phyloP scores from a whole-genome alignment of 2,113 vertebrate genomes.

The Pristiophorus japonicus region DNA sequence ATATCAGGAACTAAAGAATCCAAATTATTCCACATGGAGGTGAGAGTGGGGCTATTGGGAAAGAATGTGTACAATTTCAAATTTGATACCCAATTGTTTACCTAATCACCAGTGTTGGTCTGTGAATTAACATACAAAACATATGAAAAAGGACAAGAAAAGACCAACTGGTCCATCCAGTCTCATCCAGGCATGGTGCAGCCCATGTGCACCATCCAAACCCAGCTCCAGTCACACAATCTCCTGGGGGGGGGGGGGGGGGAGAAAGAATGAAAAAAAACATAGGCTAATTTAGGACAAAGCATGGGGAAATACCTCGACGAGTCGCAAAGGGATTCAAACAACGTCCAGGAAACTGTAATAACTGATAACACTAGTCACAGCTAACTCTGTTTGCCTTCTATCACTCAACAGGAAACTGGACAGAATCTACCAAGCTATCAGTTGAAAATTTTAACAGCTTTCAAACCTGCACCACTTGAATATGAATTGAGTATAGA shows the following conservation, averaged over 20 bases:
- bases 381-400: neutral
- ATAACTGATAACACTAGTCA: neutral
- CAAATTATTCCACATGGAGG: neutral
- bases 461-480: neutral
- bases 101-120: neutral
- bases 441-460: neutral
- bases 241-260: neutral
- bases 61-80: neutral
- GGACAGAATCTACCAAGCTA: neutral
- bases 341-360: neutral
- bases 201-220: neutral
- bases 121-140: neutral
- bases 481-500: neutral
- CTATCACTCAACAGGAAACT: neutral
- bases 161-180: neutral
- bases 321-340: too few species aligned
- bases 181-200: neutral
- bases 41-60: neutral
- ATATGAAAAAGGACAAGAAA: neutral
- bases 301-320: neutral
- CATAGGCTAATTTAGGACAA: neutral
- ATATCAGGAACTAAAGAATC: neutral
- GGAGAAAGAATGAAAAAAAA: neutral
- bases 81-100: neutral
- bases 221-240: neutral